Evolutionary conservation across 30 jellyfish, hydroid and myxozoan species (phyloP), one percentile per base, ranked within the genome.

Genomic region (Pelagia noctiluca): DNA sequence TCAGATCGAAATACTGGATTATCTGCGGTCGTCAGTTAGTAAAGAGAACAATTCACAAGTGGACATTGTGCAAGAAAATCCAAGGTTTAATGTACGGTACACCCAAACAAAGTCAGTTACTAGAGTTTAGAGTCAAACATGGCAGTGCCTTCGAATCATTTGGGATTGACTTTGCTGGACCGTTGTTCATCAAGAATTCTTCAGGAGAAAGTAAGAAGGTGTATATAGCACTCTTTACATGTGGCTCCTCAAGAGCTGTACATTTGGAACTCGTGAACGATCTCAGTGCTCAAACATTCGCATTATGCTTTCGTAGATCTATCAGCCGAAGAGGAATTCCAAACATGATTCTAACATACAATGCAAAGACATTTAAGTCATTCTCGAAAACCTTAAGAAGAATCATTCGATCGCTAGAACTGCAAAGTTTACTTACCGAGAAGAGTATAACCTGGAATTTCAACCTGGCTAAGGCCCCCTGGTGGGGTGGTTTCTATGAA

Each of bases 191-290:
- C n/a, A 24, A 31, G 32, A 30, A 28, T 22, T 22, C 78, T 22
- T 64, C 78, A 11, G 54, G 78, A 22, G 50, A 22, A 25, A 22
- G 36, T 30, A 64, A 64, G 78, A 86, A 86, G 47, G 89, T 37
- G 1, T 77, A 79, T 48, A 28, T 53, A 4, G 71, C 77, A 26
- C 35, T 78, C 46, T 78, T 86, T 50, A 86, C 95, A 13, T 86
- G 96, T 63, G 81, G 79, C 31, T 19, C 80, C 2, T 53, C 68
- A 35, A 25, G 95, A 11, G 96, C 89, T n/a, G 63, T 77, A n/a
- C 96, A 86, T 65, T 46, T 86, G 32, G 96, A 86, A 31, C 63
- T 86, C 21, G 96, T 67, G 30, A 50, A 88, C 10, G 95, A 86
- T 38, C 62, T 78, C 5, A 36, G 46, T 19, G 54, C 80, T 24